phyloP scores from a whole-genome alignment of 2,888 invertebrate genomes.

The Dione vanillae region DNA sequence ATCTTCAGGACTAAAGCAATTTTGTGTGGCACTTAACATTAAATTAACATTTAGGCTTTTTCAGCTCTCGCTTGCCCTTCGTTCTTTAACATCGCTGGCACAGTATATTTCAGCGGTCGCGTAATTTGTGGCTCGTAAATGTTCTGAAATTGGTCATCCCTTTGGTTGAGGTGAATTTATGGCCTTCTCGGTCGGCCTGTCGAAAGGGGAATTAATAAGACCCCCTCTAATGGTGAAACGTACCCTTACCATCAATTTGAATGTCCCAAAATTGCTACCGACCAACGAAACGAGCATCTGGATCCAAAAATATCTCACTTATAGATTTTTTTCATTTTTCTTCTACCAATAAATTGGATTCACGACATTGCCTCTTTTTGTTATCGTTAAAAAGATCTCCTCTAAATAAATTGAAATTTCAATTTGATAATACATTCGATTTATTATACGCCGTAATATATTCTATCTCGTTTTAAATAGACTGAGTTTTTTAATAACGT shows the following conservation, averaged over 20 bases:
- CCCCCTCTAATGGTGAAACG: constrained; percentile 83
- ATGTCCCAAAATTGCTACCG: constrained; percentile 79
- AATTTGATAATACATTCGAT: constrained; percentile 26
- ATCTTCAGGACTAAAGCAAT: constrained; percentile 76
- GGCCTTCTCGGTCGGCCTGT: constrained; percentile 82
- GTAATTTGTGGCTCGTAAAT: constrained; percentile 85
- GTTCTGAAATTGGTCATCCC: constrained; percentile 85
- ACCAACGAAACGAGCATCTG: constrained; percentile 72
- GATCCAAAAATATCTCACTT: constrained; percentile 71
- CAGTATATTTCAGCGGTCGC: constrained; percentile 83
- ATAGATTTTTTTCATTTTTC: constrained; percentile 48
- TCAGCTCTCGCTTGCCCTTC: constrained; percentile 69
- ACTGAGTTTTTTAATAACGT: neutral
- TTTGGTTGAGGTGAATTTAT: constrained; percentile 84
- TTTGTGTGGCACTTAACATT: constrained; percentile 80
- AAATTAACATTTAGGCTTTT: constrained; percentile 83
- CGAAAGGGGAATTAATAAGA: constrained; percentile 85
- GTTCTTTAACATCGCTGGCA: constrained; percentile 69
- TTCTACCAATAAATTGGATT: constrained; percentile 67
- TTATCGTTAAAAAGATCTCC: constrained; percentile 53
- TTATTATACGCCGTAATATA: constrained; percentile 12
- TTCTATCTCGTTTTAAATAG: neutral
- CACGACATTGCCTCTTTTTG: constrained; percentile 64
- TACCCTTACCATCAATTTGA: constrained; percentile 84
- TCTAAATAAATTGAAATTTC: constrained; percentile 22